Evolutionary conservation across 92 coral and sea anemone species (phyloP).

Genomic region (Parazoanthus atlanticus): DNA sequence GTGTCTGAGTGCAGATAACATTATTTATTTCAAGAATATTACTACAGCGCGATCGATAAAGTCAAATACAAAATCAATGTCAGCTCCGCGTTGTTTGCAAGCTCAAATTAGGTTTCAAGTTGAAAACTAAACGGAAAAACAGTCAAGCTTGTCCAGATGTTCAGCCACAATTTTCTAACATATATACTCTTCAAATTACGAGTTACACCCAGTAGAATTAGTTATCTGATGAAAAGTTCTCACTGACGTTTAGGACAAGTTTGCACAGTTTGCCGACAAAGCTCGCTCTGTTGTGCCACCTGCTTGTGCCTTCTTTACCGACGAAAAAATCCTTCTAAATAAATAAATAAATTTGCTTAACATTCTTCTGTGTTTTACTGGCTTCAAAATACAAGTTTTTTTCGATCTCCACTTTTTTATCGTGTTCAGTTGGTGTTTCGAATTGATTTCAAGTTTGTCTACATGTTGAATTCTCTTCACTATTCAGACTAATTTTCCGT

Average conservation of each 20-base stretch:
- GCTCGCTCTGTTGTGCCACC: neutral
- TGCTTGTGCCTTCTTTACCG: neutral
- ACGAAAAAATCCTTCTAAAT: neutral
- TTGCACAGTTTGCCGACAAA: slow-evolving; percentile 16
- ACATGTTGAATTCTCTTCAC: neutral
- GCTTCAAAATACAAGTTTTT: neutral
- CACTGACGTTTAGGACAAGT: neutral
- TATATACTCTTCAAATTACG: neutral
- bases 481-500: neutral
- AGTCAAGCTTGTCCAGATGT: neutral
- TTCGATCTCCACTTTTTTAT: neutral
- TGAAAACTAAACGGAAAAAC: neutral
- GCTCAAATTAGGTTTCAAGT: neutral
- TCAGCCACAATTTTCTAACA: neutral
- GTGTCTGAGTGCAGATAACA: neutral
- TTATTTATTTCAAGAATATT: neutral
- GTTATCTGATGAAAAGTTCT: neutral
- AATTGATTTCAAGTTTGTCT: neutral
- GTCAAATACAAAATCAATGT: neutral
- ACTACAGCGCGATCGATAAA: neutral
- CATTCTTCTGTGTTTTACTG: neutral
- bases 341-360: neutral
- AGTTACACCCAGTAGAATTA: neutral
- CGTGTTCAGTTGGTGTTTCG: neutral
- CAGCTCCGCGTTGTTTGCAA: neutral